These are phyloP conservation scores for Anarsia innoxiella DNA, from an alignment of 2,888 invertebrate species.

Conservation along the genomic window DNA sequence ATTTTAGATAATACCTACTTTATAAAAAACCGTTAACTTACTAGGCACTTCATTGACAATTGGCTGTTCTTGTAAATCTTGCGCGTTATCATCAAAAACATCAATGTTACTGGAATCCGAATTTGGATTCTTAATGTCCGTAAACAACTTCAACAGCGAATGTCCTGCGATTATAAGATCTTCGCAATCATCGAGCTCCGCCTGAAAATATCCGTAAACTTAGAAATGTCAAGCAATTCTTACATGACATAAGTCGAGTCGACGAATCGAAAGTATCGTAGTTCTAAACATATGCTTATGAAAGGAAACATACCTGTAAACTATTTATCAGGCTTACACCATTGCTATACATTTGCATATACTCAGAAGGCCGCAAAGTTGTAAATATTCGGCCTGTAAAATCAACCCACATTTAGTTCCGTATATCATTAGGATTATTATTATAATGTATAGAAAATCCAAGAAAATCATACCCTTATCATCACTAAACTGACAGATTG, in stretches of 20 bases:
- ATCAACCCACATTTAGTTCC: no score
- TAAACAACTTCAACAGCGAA: slow-evolving; percentile 38
- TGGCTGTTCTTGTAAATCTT: no score
- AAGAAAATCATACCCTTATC: slow-evolving; percentile 11
- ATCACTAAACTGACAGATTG: no score
- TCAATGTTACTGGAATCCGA: slow-evolving; percentile 28
- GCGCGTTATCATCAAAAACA: slow-evolving; percentile 18
- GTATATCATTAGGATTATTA: no score
- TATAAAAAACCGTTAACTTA: no score
- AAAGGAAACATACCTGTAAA: slow-evolving; percentile 41
- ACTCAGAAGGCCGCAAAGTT: slow-evolving; percentile 58
- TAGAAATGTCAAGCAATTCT: no score
- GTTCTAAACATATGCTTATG: no score
- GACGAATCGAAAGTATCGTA: no score
- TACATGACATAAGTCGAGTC: no score
- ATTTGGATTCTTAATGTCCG: slow-evolving; percentile 42
- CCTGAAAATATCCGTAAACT: slow-evolving; percentile 28
- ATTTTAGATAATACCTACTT: no score
- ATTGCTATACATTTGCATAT: slow-evolving; percentile 70
- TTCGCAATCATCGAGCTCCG: slow-evolving; percentile 29
- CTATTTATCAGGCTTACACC: slow-evolving; percentile 66
- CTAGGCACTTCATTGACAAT: not conserved
- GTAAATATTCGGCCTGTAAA: slow-evolving; percentile 61
- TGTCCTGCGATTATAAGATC: slow-evolving; percentile 43
- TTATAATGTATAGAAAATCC: no score